These are phyloP conservation scores for Muschampia plurimacula DNA, from an alignment of 2,888 invertebrate species.

Conservation along the genomic window DNA sequence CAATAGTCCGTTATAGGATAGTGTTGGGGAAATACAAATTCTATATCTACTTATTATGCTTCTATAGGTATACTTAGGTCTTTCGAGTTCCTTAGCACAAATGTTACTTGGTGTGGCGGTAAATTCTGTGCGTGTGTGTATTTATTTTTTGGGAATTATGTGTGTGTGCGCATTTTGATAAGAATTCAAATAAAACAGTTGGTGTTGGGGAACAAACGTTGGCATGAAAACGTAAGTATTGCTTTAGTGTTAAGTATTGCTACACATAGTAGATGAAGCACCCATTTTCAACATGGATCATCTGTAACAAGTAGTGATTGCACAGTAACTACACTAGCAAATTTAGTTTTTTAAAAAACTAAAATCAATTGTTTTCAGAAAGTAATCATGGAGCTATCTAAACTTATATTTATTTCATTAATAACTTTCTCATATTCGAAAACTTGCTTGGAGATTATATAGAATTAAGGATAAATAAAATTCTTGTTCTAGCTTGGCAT, in stretches of 20 bases:
- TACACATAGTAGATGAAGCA: conserved; percentile 50
- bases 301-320: conserved; percentile 33
- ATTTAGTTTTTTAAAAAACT: neutral
- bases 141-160: conserved; percentile 52
- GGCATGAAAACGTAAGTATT: conserved; percentile 75
- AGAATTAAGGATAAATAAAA: neutral
- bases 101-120: conserved; percentile 60
- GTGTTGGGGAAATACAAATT: conserved; percentile 21
- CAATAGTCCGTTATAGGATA: conserved; percentile 26
- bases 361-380: neutral
- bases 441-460: neutral
- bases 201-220: conserved; percentile 80
- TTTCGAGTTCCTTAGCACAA: conserved; percentile 68
- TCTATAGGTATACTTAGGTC: conserved; percentile 30
- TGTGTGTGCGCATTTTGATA: conserved; percentile 68
- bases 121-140: conserved; percentile 59
- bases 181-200: conserved; percentile 70
- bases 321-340: conserved; percentile 26
- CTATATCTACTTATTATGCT: conserved; percentile 31
- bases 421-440: neutral
- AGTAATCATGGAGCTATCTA: conserved; percentile 31
- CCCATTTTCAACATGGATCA: conserved; percentile 42
- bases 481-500: neutral
- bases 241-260: conserved; percentile 61
- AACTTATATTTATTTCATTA: conserved; percentile 4